A percentile compares a stretch with the other conserved stretches of the same genome.
Evolutionary conservation across 2,888 invertebrate species (phyloP).

Genomic region (Blomia tropicalis): DNA sequence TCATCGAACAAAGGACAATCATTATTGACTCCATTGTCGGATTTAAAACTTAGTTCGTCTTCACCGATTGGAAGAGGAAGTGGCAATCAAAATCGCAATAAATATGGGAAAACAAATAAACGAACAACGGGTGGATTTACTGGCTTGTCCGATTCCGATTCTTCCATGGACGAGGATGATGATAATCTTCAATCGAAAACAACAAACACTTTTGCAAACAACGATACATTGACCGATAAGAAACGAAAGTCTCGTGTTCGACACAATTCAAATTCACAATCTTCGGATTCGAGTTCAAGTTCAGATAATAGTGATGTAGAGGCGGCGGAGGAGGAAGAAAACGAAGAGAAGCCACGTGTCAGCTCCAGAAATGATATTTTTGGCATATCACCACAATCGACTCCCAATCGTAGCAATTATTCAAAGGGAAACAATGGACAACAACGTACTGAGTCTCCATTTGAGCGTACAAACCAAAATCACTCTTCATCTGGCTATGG

Average conservation of each 20-base stretch:
- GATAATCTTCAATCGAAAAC: background rate
- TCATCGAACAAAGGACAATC: background rate
- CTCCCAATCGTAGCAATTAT: constrained; percentile 9
- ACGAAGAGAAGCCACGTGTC: background rate
- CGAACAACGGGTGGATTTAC: background rate
- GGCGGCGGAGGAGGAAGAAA: background rate
- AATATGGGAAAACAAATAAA: background rate
- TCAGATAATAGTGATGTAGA: background rate
- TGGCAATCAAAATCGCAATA: background rate
- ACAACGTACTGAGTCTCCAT: background rate
- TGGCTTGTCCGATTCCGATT: background rate
- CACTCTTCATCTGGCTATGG: background rate
- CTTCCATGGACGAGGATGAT: background rate
- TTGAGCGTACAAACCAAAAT: constrained; percentile 8
- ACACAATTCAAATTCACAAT: background rate
- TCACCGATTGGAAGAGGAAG: background rate
- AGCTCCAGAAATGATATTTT: background rate
- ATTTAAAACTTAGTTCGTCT: background rate
- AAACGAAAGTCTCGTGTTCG: background rate
- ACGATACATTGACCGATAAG: background rate
- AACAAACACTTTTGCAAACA: background rate
- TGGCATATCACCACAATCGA: background rate
- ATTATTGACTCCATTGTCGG: background rate
- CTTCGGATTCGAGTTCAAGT: background rate
- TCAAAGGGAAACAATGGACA: background rate